phyloP scores from a whole-genome alignment of 2,113 vertebrate genomes.

The Plestiodon gilberti region DNA sequence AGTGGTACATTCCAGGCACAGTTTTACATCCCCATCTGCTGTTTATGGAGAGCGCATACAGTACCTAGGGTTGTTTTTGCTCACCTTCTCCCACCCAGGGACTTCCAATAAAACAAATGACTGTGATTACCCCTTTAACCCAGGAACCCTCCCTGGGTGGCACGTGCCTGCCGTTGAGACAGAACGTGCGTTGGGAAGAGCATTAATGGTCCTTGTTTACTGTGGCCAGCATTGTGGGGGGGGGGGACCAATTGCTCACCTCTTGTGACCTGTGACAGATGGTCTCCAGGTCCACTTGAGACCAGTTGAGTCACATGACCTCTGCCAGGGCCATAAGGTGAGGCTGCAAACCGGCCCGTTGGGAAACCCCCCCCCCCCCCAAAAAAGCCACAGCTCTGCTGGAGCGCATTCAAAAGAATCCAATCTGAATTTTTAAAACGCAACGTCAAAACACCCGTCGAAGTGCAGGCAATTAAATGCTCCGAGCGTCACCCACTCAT shows the following conservation, averaged over 20 bases:
- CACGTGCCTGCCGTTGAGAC: constrained; percentile 4
- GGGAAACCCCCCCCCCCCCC: too few species aligned
- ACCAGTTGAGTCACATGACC: neutral
- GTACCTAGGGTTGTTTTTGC: neutral
- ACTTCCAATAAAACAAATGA: constrained; percentile 13
- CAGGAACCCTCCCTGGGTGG: constrained; percentile 24
- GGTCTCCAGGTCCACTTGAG: constrained; percentile 6
- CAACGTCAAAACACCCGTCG: neutral
- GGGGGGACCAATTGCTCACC: constrained; percentile 3
- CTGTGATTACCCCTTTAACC: constrained; percentile 15
- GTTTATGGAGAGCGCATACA: too few species aligned
- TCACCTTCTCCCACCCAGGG: neutral
- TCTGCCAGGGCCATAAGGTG: neutral
- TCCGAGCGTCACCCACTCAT: neutral
- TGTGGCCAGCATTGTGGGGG: neutral
- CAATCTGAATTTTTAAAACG: neutral
- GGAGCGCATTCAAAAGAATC: neutral
- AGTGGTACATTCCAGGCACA: neutral
- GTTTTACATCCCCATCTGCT: neutral
- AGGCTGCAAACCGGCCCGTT: neutral
- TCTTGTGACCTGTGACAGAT: constrained; percentile 36
- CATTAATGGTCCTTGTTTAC: neutral
- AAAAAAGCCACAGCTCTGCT: neutral
- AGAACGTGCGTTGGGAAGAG: neutral
- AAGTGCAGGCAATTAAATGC: constrained; percentile 10